Base-by-base conservation (phyloP, 2,113 vertebrate species). In the Clarias gariepinus region DNA sequence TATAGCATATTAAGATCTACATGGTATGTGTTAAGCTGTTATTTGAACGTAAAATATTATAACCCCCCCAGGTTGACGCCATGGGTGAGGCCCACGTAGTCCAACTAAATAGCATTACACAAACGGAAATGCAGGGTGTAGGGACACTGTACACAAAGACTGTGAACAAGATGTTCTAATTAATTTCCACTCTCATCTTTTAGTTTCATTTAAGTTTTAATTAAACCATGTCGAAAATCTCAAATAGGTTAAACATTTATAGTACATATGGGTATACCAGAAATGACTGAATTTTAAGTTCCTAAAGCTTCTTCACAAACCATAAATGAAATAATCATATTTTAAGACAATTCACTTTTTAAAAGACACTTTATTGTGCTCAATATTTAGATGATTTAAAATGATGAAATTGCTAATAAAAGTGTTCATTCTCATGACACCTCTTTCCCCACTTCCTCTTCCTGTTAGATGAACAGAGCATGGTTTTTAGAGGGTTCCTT, bases 21-120 rank as follows among this genome's bases (percentile, higher is more conserved):
- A 87, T 36, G 60, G 57, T 66, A 33, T 80, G 21, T 36, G 16
- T 36, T 33, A 13, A 60, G 19, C 21, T 60, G 7, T 60, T 21
- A 33, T 23, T 58, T 36, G 2, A 12, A 21, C 8, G 12, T 25
- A 3, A 0, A 61, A 53, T 28, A 66, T 69, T 53, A 53, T 2
- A 23, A 12, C 11, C 23, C 18, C 55, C 85, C 66, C 47, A 47
- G 36, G 47, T 28, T 66, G 47, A 77, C 76, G 33, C 52, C 36
- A 80, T 84, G 64, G 52, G 6, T 84, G n/a, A 36, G 28, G 3
- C 77, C 71, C 15, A 78, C 21, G 52, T 55, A 68, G 81, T 88
- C 36, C 81, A 84, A 73, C 41, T n/a, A 80, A 85, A 82, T 74
- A 88, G 84, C 87, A 13, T 76, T 88, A 88, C 84, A 85, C 74